Evolutionary conservation across 2,797 vertebrate species (phyloP), one percentile per base, ranked within the genome.

Genomic region (Rhinoraja longicauda): DNA sequence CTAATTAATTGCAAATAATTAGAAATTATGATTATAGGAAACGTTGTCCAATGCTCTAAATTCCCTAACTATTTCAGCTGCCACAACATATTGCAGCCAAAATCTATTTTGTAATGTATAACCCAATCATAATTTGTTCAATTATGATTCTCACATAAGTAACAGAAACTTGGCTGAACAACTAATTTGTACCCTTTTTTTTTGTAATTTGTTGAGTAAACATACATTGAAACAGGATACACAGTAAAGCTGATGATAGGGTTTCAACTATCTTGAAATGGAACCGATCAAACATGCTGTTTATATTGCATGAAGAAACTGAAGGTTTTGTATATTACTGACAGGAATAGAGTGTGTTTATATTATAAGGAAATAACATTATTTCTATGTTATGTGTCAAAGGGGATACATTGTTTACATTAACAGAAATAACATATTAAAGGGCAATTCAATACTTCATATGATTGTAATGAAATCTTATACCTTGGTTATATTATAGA

Each of bases 331-430:
- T 92, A 92, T 57, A 73, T 75, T 53, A 12, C 26, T 29, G 39
- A 75, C 24, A 57, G 90, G 32, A 53, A 91, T 64, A 92, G 53
- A 92, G 24, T 73, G 19, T 90, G 70, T 92, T 53, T 57, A 73
- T 45, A 13, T 75, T 75, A 92, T n/a, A 29, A 70, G 67, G 70
- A 91, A 91, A 91, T 53, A 91, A 73, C 70, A 72, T 91, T 72
- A 53, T 70, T 45, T 73, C 59, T 45, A 72, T 53, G 36, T 73
- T 91, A 91, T 73, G 13, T 72, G 70, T 92, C 67, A 73, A 92
- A 88, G 62, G n/a, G 59, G 6, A 88, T 88, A 92, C 26, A 24
- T 45, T 92, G 15, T 92, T 92, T 75, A 92, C 75, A 92, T 53
- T 53, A n/a, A 29, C 67, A 91, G 36, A 91, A 91, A 73, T 72